Evolutionary conservation across 2,888 invertebrate species (phyloP).

Genomic region (Iphiclides podalirius): DNA sequence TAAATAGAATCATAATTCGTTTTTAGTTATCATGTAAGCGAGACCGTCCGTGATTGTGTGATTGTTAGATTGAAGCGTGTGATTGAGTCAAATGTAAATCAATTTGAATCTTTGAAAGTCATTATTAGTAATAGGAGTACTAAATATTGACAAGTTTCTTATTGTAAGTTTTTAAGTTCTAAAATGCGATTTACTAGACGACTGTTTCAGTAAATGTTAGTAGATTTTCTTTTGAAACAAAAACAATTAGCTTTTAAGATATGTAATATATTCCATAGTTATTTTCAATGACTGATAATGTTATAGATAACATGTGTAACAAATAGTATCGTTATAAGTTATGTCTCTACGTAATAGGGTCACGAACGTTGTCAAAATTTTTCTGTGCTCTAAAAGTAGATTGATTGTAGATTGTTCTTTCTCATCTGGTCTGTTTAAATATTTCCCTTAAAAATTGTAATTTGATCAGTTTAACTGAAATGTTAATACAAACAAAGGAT

Average conservation of each 20-base stretch:
- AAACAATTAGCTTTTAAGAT: neutral
- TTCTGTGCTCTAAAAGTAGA: too few species aligned
- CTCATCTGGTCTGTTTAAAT: too few species aligned
- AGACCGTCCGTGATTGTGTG: slow-evolving; percentile 74
- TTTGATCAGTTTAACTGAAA: neutral
- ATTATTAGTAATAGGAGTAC: slow-evolving; percentile 9
- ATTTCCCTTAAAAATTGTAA: too few species aligned
- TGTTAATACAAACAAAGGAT: too few species aligned
- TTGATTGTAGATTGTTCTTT: too few species aligned
- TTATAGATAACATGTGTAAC: neutral
- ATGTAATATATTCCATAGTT: neutral
- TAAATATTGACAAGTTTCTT: neutral
- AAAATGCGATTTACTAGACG: neutral
- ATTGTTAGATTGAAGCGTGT: slow-evolving; percentile 36
- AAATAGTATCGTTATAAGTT: too few species aligned
- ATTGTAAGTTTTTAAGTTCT: neutral
- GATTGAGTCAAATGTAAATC: slow-evolving; percentile 19
- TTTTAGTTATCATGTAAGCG: slow-evolving; percentile 43
- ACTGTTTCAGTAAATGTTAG: neutral
- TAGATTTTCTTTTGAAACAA: too few species aligned
- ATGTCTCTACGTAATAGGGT: too few species aligned
- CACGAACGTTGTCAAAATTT: too few species aligned
- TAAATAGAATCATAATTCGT: slow-evolving; percentile 24
- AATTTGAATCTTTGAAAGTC: slow-evolving; percentile 11
- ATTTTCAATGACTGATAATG: slow-evolving; percentile 18